Evolutionary conservation across 2,888 invertebrate species (phyloP).

Genomic region (Malacosoma neustria): DNA sequence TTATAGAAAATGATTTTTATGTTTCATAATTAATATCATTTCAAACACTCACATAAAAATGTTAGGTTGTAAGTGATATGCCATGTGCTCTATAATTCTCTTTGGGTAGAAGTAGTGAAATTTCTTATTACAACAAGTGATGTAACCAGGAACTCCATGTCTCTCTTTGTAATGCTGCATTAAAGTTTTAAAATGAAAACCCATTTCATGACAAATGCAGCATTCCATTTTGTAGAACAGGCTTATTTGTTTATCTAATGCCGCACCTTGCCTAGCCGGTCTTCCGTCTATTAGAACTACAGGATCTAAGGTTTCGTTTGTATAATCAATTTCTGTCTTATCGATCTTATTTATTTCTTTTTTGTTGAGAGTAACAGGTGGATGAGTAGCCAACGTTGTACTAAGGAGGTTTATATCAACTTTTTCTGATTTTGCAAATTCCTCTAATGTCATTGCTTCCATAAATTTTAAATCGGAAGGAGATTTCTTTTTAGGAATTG

Average conservation of each 20-base stretch:
- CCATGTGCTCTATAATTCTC: conserved; percentile 68
- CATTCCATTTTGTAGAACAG: conserved; percentile 69
- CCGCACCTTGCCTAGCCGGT: conserved; percentile 56
- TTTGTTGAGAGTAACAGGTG: conserved; percentile 8
- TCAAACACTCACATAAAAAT: conserved; percentile 68
- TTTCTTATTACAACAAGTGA: conserved; percentile 63
- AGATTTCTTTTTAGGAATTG: conserved; percentile 35
- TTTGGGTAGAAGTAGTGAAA: conserved; percentile 67
- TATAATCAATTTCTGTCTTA: conserved; percentile 17
- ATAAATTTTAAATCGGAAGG: conserved; percentile 46
- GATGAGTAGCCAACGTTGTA: conserved; percentile 15
- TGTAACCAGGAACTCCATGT: conserved; percentile 65
- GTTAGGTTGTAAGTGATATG: conserved; percentile 58
- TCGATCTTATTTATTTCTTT: conserved; percentile 17
- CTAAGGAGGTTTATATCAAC: conserved; percentile 46
- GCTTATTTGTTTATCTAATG: conserved; percentile 58
- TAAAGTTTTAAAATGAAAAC: conserved; percentile 57
- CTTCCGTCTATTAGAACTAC: conserved; percentile 52
- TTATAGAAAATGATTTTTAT: too few species aligned
- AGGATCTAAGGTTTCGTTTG: conserved; percentile 38
- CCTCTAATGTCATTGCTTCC: conserved; percentile 60
- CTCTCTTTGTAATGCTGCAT: conserved; percentile 67
- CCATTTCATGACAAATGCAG: conserved; percentile 58
- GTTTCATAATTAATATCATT: too few species aligned
- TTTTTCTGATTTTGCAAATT: conserved; percentile 49